Percentiles rank a stretch among this genome's conserved stretches.
phyloP scores from a whole-genome alignment of 1,140 invertebrate species.

The Cydia pomonella region DNA sequence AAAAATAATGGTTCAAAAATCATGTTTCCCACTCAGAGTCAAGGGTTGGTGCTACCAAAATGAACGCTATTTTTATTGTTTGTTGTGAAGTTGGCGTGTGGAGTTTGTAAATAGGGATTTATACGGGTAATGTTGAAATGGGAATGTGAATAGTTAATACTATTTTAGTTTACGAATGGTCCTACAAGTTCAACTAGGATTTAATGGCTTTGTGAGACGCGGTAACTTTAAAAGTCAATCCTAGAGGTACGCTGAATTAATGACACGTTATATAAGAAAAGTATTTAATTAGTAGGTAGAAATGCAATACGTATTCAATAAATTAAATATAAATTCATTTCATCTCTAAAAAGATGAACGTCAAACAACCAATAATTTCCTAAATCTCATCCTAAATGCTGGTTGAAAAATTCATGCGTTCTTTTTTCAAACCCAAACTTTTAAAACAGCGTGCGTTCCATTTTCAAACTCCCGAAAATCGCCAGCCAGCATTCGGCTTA shows the following conservation, averaged over 20 bases:
- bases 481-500: conserved; percentile 62
- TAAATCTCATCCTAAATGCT: background rate
- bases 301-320: no score
- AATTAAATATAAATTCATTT: no score
- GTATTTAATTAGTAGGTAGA: no score
- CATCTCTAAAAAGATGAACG: background rate
- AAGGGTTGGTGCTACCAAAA: conserved; percentile 19
- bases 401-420: background rate
- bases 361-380: background rate
- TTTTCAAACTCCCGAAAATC: conserved; percentile 43
- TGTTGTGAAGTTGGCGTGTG: conserved; percentile 23
- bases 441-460: conserved; percentile 18
- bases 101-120: conserved; percentile 4
- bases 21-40: conserved; percentile 29
- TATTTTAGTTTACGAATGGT: background rate
- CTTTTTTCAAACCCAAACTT: conserved; percentile 11
- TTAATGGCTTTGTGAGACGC: background rate
- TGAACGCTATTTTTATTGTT: conserved; percentile 33
- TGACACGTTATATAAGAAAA: no score
- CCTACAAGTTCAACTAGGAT: background rate
- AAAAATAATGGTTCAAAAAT: conserved; percentile 33
- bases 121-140: conserved; percentile 19
- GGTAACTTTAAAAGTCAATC: background rate
- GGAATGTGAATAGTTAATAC: background rate
- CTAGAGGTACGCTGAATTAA: no score